Evolutionary conservation across 1,140 invertebrate species (phyloP).

Genomic region (Drosophila kikkawai): DNA sequence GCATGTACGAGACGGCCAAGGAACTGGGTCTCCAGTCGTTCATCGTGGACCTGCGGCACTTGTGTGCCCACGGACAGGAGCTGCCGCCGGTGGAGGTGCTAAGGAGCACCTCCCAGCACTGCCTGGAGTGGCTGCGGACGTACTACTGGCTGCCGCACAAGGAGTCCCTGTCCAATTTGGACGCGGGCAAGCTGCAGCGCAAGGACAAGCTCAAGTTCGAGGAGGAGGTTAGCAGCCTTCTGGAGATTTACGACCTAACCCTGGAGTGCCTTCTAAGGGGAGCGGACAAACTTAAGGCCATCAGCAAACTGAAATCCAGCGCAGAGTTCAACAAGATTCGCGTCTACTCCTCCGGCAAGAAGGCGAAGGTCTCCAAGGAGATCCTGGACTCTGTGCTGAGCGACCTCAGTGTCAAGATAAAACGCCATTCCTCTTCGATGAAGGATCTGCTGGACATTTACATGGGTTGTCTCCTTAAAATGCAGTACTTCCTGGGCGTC

Average conservation of each 20-base stretch:
- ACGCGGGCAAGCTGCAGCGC: slow-evolving; percentile 51
- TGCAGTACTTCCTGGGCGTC: slow-evolving; percentile 66
- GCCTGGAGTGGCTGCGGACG: slow-evolving; percentile 69
- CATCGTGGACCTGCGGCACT: slow-evolving; percentile 78
- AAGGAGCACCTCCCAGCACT: slow-evolving; percentile 58
- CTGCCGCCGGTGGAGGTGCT: slow-evolving; percentile 65
- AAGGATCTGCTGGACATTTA: slow-evolving; percentile 66
- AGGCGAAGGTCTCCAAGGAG: slow-evolving; percentile 43
- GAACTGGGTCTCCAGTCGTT: slow-evolving; percentile 75
- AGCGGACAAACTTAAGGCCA: slow-evolving; percentile 61
- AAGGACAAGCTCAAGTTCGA: slow-evolving; percentile 66
- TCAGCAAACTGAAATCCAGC: slow-evolving; percentile 60
- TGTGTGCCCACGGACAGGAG: slow-evolving; percentile 79
- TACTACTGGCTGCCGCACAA: slow-evolving; percentile 76
- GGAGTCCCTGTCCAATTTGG: slow-evolving; percentile 59
- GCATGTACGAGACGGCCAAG: slow-evolving; percentile 80
- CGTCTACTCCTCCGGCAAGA: slow-evolving; percentile 44
- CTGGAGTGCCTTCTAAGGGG: slow-evolving; percentile 68
- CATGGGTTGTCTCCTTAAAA: slow-evolving; percentile 54
- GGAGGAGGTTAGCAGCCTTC: slow-evolving; percentile 41
- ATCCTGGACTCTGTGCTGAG: slow-evolving; percentile 33
- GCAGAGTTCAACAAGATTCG: slow-evolving; percentile 61
- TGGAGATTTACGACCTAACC: slow-evolving; percentile 67
- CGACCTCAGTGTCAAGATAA: slow-evolving; percentile 49
- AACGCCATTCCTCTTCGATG: slow-evolving; percentile 42